These are phyloP conservation scores for Drosophila tropicalis DNA, from an alignment of 1,140 invertebrate species.

Conservation along the genomic window DNA sequence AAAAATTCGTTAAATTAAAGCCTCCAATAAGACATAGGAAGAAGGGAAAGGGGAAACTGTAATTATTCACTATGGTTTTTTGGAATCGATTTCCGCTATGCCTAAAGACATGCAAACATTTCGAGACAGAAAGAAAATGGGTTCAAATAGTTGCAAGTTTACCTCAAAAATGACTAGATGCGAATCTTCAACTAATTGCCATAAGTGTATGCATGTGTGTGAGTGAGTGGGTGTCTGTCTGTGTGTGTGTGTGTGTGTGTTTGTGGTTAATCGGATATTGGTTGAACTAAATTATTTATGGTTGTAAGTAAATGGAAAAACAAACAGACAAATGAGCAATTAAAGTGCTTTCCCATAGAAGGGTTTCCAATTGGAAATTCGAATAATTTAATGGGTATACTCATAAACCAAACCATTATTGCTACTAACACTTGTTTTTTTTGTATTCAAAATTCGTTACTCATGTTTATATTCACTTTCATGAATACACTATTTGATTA, in stretches of 20 bases:
- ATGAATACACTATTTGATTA: no score
- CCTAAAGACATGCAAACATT: background rate
- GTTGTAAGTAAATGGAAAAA: background rate
- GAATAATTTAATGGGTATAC: no score
- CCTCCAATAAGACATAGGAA: background rate
- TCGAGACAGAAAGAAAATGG: background rate
- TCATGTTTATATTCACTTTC: no score
- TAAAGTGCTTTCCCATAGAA: slow-evolving; percentile 31
- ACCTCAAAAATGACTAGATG: slow-evolving; percentile 24
- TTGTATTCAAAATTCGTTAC: no score
- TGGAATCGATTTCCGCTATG: slow-evolving; percentile 70
- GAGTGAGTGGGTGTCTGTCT: slow-evolving; percentile 12
- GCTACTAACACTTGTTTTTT: no score
- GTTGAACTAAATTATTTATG: slow-evolving; percentile 2
- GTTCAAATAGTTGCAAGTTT: no score
- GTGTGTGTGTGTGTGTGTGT: background rate
- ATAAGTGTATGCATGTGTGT: background rate
- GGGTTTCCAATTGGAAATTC: no score
- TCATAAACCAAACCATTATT: no score
- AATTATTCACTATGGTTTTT: slow-evolving; percentile 53
- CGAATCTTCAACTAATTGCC: slow-evolving; percentile 42
- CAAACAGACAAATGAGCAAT: slow-evolving; percentile 22
- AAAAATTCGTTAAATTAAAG: slow-evolving; percentile 56
- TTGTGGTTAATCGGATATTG: slow-evolving; percentile 32
- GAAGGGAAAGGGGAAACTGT: slow-evolving; percentile 45